Conservation (phyloP, 2,113 vertebrate species). For the Hippotragus niger region DNA sequence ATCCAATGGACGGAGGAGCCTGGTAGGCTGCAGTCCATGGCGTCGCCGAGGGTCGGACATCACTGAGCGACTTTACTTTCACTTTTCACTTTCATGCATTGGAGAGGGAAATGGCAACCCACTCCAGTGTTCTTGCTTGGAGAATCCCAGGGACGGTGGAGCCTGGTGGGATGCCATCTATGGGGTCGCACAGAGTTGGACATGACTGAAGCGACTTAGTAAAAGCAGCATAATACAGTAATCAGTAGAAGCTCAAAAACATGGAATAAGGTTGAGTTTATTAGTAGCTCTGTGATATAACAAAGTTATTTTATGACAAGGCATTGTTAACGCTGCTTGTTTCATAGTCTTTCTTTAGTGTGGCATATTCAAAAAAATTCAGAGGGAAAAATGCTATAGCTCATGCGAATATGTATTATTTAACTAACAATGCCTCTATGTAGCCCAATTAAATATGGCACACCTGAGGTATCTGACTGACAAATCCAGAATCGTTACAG, state of each 20-base stretch:
- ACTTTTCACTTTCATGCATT: no score
- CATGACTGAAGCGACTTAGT: no score
- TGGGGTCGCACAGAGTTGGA: no score
- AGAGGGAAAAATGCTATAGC: not conserved
- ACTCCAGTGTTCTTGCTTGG: no score
- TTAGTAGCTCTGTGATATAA: not conserved
- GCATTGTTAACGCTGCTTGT: not conserved
- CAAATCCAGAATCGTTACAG: constrained; percentile 39
- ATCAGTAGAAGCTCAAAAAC: not conserved
- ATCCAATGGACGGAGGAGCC: no score
- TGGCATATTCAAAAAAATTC: constrained; percentile 6
- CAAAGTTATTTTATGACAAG: not conserved
- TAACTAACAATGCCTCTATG: not conserved
- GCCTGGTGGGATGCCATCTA: no score
- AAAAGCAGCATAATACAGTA: not conserved
- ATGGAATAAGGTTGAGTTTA: not conserved
- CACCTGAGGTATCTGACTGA: constrained; percentile 32
- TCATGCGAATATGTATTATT: not conserved
- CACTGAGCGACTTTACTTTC: no score
- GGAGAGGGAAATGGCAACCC: no score
- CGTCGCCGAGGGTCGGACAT: no score
- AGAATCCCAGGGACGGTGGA: no score
- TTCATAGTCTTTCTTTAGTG: not conserved
- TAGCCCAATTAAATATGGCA: not conserved
- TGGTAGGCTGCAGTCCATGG: no score